These are phyloP conservation scores for Brachypteracias leptosomus DNA, from an alignment of 2,113 vertebrate species.

Conservation along the genomic window DNA sequence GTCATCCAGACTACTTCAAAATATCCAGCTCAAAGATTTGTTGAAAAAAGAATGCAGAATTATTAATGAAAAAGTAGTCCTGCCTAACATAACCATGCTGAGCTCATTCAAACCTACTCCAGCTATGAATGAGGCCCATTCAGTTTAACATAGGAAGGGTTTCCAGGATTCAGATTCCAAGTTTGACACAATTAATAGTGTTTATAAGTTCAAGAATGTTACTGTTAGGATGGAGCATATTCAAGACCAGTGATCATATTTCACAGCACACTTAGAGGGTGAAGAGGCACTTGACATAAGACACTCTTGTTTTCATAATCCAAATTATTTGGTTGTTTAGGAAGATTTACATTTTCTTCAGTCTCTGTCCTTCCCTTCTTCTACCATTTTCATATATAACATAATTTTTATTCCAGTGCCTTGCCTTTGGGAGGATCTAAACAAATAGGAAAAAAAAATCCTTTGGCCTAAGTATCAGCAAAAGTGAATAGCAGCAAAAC, in stretches of 20 bases:
- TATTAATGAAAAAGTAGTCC: neutral
- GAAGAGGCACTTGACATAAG: constrained; percentile 69
- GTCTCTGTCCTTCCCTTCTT: neutral
- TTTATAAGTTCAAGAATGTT: constrained; percentile 64
- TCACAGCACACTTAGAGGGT: constrained; percentile 62
- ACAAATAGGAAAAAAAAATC: neutral
- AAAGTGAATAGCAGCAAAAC: neutral
- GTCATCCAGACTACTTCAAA: neutral
- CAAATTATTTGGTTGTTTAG: constrained; percentile 21
- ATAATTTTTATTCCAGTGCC: neutral
- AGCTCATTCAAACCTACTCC: neutral
- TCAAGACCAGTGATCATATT: constrained; percentile 58
- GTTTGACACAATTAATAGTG: constrained; percentile 67
- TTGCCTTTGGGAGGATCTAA: neutral
- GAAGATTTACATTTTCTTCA: constrained; percentile 27
- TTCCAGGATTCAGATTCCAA: constrained; percentile 52
- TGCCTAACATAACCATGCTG: neutral
- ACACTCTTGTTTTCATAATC: constrained; percentile 34
- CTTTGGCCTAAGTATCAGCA: neutral
- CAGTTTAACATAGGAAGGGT: neutral
- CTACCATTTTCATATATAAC: neutral
- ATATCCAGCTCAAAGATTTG: neutral
- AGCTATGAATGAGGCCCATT: constrained; percentile 48
- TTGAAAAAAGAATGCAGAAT: constrained; percentile 10
- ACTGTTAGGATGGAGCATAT: neutral